Percentiles rank a stretch among this genome's conserved stretches.
phyloP scores from a whole-genome alignment of 1,140 invertebrate genomes.

The Bradynema listronoti region DNA sequence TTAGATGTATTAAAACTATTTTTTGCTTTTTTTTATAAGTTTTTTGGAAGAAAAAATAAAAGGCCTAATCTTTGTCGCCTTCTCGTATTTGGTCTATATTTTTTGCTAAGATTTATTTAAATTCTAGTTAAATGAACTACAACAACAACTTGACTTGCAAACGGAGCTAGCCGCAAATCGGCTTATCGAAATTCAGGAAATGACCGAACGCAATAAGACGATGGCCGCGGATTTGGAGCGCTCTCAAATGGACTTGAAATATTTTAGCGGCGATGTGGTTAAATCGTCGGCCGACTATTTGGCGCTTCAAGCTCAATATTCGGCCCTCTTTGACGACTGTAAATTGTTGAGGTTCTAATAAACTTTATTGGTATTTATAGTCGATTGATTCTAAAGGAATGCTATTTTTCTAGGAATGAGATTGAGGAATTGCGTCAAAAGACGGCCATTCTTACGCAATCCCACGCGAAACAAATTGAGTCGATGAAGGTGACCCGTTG shows the following conservation, averaged over 20 bases:
- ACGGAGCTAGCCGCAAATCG: conserved; percentile 36
- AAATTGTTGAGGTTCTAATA: conserved; percentile 15
- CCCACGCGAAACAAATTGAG: conserved; percentile 25
- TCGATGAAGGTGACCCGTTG: conserved; percentile 24
- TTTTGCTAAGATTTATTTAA: no score
- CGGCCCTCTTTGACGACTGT: conserved; percentile 32
- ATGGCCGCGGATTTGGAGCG: conserved; percentile 30
- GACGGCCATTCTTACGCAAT: conserved; percentile 16
- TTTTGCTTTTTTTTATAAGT: no score
- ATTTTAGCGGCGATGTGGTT: conserved; percentile 30
- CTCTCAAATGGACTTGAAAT: conserved; percentile 39
- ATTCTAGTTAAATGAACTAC: conserved; percentile 36
- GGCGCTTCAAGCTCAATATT: conserved; percentile 23
- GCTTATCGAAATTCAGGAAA: conserved; percentile 33
- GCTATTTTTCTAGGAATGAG: conserved; percentile 19
- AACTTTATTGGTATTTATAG: conserved; percentile 1
- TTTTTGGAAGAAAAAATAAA: no score
- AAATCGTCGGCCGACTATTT: conserved; percentile 29
- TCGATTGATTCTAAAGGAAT: no score
- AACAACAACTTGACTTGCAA: conserved; percentile 35
- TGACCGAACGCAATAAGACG: conserved; percentile 33
- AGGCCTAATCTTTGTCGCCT: no score
- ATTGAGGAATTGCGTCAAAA: conserved; percentile 28
- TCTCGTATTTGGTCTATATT: no score
- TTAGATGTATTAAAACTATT: no score